Evolutionary conservation across 2,113 vertebrate species (phyloP).

Genomic region (Oryzias celebensis): DNA sequence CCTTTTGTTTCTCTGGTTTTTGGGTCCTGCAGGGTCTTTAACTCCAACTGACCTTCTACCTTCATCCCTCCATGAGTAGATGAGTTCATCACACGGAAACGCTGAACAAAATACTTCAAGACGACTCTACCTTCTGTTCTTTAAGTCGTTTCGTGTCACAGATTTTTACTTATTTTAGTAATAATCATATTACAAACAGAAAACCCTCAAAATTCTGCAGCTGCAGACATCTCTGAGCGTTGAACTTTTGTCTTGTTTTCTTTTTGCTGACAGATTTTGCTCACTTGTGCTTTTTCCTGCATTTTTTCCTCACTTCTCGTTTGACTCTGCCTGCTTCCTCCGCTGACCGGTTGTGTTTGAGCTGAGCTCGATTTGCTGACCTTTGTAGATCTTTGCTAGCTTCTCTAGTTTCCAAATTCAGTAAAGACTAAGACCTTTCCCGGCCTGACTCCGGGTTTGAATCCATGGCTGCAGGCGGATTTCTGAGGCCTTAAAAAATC

Average conservation of each 20-base stretch:
- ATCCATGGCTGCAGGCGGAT: background rate
- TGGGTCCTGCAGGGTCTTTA: too few relatives aligned
- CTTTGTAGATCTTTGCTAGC: background rate
- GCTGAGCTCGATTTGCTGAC: constrained; percentile 14
- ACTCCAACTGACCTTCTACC: too few relatives aligned
- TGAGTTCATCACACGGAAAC: too few relatives aligned
- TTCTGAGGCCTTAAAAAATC: background rate
- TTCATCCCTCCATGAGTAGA: too few relatives aligned
- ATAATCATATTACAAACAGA: too few relatives aligned
- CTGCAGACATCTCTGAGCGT: background rate
- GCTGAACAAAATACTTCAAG: too few relatives aligned
- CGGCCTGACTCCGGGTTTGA: background rate
- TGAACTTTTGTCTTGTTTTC: constrained; percentile 16
- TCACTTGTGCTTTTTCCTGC: background rate
- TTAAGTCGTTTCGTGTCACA: too few relatives aligned
- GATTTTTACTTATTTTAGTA: too few relatives aligned
- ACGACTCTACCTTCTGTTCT: too few relatives aligned
- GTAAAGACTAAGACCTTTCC: background rate
- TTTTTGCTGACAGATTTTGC: constrained; percentile 1
- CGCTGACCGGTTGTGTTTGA: background rate
- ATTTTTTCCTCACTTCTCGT: constrained; percentile 44
- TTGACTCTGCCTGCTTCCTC: constrained; percentile 3
- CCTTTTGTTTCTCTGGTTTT: too few relatives aligned
- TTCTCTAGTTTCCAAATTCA: background rate
- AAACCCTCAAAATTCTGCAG: too few relatives aligned